A percentile compares a stretch with the other conserved stretches of the same genome.
Conservation (phyloP, 1,140 invertebrate genomes). For the Diabrotica virgifera region DNA sequence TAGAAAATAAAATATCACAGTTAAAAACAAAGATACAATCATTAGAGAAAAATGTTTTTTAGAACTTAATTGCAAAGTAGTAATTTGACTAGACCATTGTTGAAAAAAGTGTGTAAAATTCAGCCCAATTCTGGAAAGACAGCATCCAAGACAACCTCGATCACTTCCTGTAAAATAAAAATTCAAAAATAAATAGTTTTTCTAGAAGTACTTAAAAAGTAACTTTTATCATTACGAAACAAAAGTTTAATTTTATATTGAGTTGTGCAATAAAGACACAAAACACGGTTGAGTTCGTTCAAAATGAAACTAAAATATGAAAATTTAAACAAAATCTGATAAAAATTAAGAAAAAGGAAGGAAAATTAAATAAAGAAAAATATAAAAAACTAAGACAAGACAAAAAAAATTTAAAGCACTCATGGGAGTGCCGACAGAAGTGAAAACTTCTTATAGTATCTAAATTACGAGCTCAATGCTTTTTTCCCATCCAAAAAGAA, state of each 20-base stretch:
- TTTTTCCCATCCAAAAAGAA: too few relatives aligned
- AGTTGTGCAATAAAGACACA: too few relatives aligned
- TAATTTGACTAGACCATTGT: background rate
- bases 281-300: background rate
- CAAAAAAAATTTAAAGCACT: too few relatives aligned
- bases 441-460: too few relatives aligned
- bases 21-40: background rate
- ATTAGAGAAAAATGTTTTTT: background rate
- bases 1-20: too few relatives aligned
- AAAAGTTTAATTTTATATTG: too few relatives aligned
- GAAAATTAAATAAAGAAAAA: constrained; percentile 5
- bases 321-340: background rate
- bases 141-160: constrained; percentile 70
- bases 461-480: too few relatives aligned
- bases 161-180: constrained; percentile 63
- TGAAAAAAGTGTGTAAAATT: constrained; percentile 6
- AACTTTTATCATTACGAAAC: too few relatives aligned
- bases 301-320: background rate
- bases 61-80: background rate
- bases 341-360: background rate
- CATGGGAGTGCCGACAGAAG: too few relatives aligned
- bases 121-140: constrained; percentile 63
- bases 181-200: constrained; percentile 9
- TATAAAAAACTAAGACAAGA: background rate
- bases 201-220: too few relatives aligned